Base-by-base conservation (phyloP, 2,113 vertebrate species). In the Nerophis ophidion region DNA sequence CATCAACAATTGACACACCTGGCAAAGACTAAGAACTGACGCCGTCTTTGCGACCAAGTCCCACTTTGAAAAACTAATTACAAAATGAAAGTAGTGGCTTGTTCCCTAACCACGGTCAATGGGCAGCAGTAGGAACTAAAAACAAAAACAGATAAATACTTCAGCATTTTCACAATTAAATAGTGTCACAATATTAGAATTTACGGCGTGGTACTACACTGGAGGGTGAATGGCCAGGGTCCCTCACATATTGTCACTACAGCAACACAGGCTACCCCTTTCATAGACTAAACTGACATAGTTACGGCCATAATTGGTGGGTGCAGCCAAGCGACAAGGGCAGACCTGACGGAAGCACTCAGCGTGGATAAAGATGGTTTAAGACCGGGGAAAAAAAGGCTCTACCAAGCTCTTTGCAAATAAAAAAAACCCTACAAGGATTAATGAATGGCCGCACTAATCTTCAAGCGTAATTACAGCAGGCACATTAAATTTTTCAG, bases 311-410 rank as follows among this genome's bases (percentile, higher is more conserved):
- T 84, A 87, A 87, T 89, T 89, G 85, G 82, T 74, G 62, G 61
- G 76, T 2, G 77, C 84, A 88, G 79, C 66, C 81, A 77, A 83
- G 81, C 83, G 79, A 85, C 80, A 88, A 90, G 86, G 84, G 83
- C 86, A 87, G 74, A 42, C 81, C 62, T 79, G 83, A 82, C 87
- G 74, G 80, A 84, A 65, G 79, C 80, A 60, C 64, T 88, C 86
- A 89, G 85, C 83, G 74, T 84, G 74, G 70, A 81, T 84, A 81
- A 81, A 77, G 73, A 84, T 80, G 81, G 83, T 87, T 76, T 72
- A 86, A 88, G 85, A 88, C 85, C 75, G 34, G 62, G 84, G 77
- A 86, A 79, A 65, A 40, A 40, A 40, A 40, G 38, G 8, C 81
- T 66, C 72, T 76, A 72, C 57, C 34, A 12, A 61, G 59, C 66